Evolutionary conservation across 2,888 invertebrate genomes (phyloP).

Genomic region (Amblyteles armatorius): DNA sequence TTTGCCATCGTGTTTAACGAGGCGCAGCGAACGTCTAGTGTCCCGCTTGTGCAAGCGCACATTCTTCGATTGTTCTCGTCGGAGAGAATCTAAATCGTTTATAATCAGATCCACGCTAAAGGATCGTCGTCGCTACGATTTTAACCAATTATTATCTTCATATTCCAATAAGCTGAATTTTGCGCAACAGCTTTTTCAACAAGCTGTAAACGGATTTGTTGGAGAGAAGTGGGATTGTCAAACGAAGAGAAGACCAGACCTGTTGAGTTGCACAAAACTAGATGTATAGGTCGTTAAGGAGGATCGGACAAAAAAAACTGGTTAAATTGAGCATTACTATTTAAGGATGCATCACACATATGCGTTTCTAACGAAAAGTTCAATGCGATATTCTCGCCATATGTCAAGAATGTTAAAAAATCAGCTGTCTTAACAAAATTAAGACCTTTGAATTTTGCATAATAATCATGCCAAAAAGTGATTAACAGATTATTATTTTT

Average conservation of each 20-base stretch:
- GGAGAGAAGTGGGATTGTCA: neutral
- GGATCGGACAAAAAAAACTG: neutral
- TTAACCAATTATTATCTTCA: slow-evolving; percentile 8
- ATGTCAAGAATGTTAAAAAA: no score
- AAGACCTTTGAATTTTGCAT: no score
- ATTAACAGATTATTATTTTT: no score
- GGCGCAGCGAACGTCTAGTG: slow-evolving; percentile 22
- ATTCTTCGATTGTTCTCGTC: slow-evolving; percentile 22
- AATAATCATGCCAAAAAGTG: no score
- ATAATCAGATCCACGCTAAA: slow-evolving; percentile 12
- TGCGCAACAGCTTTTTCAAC: slow-evolving; percentile 9
- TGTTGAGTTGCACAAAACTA: slow-evolving; percentile 37
- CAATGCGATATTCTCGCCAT: no score
- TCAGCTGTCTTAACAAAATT: no score
- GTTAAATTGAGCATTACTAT: neutral
- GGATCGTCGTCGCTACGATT: slow-evolving; percentile 8
- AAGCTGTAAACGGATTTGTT: neutral
- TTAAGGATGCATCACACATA: no score
- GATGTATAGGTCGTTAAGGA: slow-evolving; percentile 18
- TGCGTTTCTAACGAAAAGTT: no score
- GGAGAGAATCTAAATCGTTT: slow-evolving; percentile 6
- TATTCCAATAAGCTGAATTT: slow-evolving; percentile 33
- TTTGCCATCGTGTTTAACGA: slow-evolving; percentile 18
- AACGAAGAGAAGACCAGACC: slow-evolving; percentile 29
- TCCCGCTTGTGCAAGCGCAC: slow-evolving; percentile 35